phyloP scores from a whole-genome alignment of 2,113 vertebrate genomes.

The Scolopax mira region DNA sequence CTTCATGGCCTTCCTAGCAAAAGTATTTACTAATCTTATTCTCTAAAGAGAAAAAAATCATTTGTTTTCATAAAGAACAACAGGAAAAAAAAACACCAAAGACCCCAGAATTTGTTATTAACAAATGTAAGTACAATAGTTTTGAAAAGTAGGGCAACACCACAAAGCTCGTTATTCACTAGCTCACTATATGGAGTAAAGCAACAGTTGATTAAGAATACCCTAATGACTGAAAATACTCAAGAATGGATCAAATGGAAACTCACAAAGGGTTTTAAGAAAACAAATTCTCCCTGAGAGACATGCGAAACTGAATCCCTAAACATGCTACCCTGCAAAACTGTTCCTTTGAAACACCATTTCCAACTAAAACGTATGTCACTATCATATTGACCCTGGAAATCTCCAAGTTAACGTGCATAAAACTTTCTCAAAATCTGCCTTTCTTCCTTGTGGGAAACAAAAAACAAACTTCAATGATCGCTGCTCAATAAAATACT shows the following conservation, averaged over 20 bases:
- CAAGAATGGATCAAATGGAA: not conserved
- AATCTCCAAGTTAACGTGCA: not conserved
- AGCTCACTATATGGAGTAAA: not conserved
- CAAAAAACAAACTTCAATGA: not conserved
- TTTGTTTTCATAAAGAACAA: not conserved
- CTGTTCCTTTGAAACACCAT: not conserved
- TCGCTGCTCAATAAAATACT: not conserved
- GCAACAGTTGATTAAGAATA: not conserved
- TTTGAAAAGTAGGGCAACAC: constrained; percentile 8
- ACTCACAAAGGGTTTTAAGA: not conserved
- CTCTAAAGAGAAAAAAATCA: not conserved
- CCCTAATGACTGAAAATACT: not conserved
- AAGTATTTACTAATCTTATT: not conserved
- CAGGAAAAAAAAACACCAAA: not conserved
- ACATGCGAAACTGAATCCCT: not conserved
- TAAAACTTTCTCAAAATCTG: not conserved
- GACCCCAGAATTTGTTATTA: not conserved
- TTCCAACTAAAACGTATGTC: not conserved
- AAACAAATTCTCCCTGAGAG: not conserved
- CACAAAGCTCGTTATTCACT: constrained; percentile 38
- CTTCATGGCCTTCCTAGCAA: not conserved
- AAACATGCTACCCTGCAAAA: not conserved
- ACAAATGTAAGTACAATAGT: not conserved
- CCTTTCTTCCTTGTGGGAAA: not conserved
- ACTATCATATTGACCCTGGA: not conserved